Percentiles rank a stretch among this genome's conserved stretches.
These are phyloP conservation scores for Physeter macrocephalus DNA, from an alignment of 2,113 vertebrate species.

Conservation along the genomic window DNA sequence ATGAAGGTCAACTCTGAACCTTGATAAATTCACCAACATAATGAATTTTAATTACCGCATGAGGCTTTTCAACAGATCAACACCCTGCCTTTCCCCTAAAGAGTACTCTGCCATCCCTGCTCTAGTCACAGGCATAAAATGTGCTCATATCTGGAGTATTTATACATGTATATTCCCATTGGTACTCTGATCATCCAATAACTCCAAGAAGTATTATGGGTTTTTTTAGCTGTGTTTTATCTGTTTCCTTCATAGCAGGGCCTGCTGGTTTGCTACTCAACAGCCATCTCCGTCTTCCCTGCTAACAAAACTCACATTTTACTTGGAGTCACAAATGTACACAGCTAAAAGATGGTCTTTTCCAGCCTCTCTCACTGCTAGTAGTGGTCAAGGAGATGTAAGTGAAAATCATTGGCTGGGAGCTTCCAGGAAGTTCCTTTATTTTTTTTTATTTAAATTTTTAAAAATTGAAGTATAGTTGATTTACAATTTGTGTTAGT, in stretches of 20 bases:
- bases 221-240: not conserved
- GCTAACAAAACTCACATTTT: not conserved
- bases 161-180: not conserved
- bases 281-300: not conserved
- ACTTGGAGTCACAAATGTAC: not conserved
- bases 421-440: not conserved
- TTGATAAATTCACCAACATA: not conserved
- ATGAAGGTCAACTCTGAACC: not conserved
- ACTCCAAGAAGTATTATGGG: not conserved
- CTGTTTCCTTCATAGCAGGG: not conserved
- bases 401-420: not conserved
- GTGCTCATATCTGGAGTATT: not conserved
- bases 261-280: not conserved
- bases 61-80: not conserved
- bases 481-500: not conserved
- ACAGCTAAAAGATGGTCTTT: not conserved
- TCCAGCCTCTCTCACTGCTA: not conserved
- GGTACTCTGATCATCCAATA: not conserved
- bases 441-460: not conserved
- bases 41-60: not conserved
- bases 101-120: not conserved
- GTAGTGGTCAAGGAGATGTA: not conserved
- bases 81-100: not conserved
- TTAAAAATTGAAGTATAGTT: not conserved
- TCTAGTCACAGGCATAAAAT: not conserved